Conservation (phyloP, 2,797 vertebrate species). For the Iguana delicatissima region DNA sequence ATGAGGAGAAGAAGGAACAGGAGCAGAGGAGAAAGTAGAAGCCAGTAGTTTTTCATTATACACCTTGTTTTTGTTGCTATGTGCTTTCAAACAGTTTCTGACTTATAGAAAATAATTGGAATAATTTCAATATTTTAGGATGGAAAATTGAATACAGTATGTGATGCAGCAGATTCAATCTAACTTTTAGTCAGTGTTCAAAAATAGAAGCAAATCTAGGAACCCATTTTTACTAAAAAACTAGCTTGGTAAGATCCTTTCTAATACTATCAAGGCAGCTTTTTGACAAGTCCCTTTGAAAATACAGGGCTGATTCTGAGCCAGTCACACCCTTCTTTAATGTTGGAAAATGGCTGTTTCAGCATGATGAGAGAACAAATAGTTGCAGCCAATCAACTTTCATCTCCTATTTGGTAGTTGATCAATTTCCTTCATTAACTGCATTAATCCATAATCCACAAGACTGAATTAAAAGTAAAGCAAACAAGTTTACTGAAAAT, state of each 20-base stretch:
- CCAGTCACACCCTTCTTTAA: conserved; percentile 1
- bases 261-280: not conserved
- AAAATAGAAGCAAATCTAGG: not conserved
- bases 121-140: not conserved
- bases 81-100: too few species aligned
- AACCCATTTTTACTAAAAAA: not conserved
- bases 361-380: not conserved
- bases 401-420: conserved; percentile 1
- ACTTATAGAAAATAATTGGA: not conserved
- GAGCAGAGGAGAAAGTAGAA: too few species aligned
- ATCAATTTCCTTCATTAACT: not conserved
- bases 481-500: not conserved
- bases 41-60: too few species aligned
- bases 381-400: not conserved
- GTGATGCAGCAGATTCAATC: not conserved
- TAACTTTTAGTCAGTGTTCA: not conserved
- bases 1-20: too few species aligned
- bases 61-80: too few species aligned
- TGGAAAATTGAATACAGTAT: not conserved
- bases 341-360: conserved; percentile 15
- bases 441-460: conserved; percentile 20
- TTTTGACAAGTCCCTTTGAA: not conserved
- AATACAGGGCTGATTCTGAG: not conserved
- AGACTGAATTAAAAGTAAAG: conserved; percentile 23
- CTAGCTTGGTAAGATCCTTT: not conserved